These are phyloP conservation scores for Columba janthina DNA, from an alignment of 2,113 vertebrate genomes.

Conservation along the genomic window DNA sequence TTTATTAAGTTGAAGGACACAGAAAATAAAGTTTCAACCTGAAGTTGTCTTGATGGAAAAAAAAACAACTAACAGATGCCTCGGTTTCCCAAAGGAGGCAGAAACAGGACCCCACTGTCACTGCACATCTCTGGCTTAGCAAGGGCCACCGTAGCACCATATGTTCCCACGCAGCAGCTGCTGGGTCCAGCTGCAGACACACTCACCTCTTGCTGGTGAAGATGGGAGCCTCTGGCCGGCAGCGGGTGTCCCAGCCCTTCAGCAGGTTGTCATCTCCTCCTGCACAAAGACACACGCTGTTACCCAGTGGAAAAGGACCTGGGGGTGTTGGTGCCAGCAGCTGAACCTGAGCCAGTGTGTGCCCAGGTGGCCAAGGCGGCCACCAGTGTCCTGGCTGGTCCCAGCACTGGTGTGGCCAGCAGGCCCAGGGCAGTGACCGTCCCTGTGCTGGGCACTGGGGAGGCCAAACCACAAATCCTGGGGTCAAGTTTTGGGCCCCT, in stretches of 20 bases:
- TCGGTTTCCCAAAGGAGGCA: neutral
- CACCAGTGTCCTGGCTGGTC: too few species aligned
- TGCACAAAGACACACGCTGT: slow-evolving; percentile 29
- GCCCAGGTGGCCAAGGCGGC: too few species aligned
- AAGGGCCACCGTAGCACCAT: fast-evolving
- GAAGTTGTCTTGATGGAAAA: neutral
- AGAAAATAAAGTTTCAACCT: neutral
- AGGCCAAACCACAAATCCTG: too few species aligned
- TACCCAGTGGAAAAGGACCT: too few species aligned
- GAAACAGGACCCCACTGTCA: neutral
- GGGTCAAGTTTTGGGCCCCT: too few species aligned
- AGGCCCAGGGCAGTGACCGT: too few species aligned
- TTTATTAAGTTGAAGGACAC: neutral
- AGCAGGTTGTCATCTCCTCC: slow-evolving; percentile 94
- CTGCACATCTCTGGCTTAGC: neutral
- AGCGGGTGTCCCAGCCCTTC: slow-evolving; percentile 91
- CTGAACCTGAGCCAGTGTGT: too few species aligned
- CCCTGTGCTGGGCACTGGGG: too few species aligned
- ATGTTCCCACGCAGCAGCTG: fast-evolving
- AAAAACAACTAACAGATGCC: fast-evolving
- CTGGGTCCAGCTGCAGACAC: fast-evolving
- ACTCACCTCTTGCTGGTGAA: slow-evolving; percentile 86
- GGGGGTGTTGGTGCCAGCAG: too few species aligned
- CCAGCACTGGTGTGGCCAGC: too few species aligned
- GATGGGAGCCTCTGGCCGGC: slow-evolving; percentile 59